phyloP scores from a whole-genome alignment of 2,888 invertebrate genomes.

The Griposia aprilina region DNA sequence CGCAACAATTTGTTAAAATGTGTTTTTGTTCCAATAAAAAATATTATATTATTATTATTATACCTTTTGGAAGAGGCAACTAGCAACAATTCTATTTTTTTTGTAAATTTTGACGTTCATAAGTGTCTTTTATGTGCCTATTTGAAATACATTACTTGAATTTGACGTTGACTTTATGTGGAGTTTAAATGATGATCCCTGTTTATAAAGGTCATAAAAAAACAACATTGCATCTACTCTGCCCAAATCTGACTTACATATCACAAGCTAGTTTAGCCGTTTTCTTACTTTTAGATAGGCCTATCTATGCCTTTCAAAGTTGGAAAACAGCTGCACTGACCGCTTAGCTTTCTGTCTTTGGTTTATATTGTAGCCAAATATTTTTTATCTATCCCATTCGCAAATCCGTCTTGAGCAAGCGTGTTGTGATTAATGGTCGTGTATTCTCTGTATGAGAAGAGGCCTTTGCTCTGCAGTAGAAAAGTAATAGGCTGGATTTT shows the following conservation, averaged over 20 bases:
- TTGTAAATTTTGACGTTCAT: too few relatives aligned
- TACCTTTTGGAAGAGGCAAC: too few relatives aligned
- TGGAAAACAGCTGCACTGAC: not conserved
- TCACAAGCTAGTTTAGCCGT: not conserved
- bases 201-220: not conserved
- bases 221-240: not conserved
- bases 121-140: too few relatives aligned
- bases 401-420: not conserved
- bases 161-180: too few relatives aligned
- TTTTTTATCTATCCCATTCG: not conserved
- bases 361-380: too few relatives aligned
- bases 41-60: too few relatives aligned
- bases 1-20: too few relatives aligned
- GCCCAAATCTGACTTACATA: not conserved
- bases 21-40: too few relatives aligned
- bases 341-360: not conserved
- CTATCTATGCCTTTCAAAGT: not conserved
- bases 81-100: too few relatives aligned
- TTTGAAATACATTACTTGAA: too few relatives aligned
- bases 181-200: not conserved
- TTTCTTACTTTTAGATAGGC: not conserved
- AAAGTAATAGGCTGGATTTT: not conserved
- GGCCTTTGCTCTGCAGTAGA: too few relatives aligned
- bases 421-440: not conserved
- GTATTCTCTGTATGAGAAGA: not conserved